phyloP scores from a whole-genome alignment of 2,113 vertebrate species.

The Dunckerocampus dactyliophorus region DNA sequence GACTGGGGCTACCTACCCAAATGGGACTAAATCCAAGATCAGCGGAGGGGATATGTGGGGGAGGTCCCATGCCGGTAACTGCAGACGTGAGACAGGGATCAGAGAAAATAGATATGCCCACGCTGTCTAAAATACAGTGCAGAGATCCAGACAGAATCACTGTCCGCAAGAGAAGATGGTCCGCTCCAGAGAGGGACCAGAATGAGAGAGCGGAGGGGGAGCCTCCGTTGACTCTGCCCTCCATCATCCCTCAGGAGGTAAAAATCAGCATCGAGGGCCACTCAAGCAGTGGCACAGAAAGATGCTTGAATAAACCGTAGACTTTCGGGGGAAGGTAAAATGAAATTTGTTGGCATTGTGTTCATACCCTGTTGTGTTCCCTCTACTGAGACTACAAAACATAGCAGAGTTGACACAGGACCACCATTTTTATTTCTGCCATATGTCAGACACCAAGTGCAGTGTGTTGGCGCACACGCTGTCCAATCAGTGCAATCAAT shows the following conservation, averaged over 20 bases:
- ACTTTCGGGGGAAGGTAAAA: constrained; percentile 44
- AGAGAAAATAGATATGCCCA: constrained; percentile 73
- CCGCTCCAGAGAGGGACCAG: constrained; percentile 92
- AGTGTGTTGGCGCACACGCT: constrained; percentile 74
- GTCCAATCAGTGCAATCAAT: constrained; percentile 69
- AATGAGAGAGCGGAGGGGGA: constrained; percentile 88
- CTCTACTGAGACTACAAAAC: constrained; percentile 84
- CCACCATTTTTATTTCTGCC: constrained; percentile 85
- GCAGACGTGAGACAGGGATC: constrained; percentile 79
- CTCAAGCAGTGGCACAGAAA: constrained; percentile 90
- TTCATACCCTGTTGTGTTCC: constrained; percentile 52
- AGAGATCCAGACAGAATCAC: constrained; percentile 69
- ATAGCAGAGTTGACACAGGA: constrained; percentile 89
- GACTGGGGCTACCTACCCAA: constrained; percentile 63
- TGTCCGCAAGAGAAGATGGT: constrained; percentile 96
- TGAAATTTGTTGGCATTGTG: constrained; percentile 47
- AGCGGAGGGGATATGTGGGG: constrained; percentile 32
- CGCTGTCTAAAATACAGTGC: constrained; percentile 74
- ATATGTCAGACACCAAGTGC: constrained; percentile 67
- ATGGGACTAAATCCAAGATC: constrained; percentile 33
- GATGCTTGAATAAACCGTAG: constrained; percentile 52
- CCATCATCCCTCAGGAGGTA: constrained; percentile 97
- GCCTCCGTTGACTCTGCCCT: constrained; percentile 89
- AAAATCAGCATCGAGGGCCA: constrained; percentile 98
- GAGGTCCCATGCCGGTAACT: constrained; percentile 47